These are phyloP conservation scores for Dryocosmus kuriphilus DNA, from an alignment of 2,888 invertebrate genomes.

Conservation along the genomic window DNA sequence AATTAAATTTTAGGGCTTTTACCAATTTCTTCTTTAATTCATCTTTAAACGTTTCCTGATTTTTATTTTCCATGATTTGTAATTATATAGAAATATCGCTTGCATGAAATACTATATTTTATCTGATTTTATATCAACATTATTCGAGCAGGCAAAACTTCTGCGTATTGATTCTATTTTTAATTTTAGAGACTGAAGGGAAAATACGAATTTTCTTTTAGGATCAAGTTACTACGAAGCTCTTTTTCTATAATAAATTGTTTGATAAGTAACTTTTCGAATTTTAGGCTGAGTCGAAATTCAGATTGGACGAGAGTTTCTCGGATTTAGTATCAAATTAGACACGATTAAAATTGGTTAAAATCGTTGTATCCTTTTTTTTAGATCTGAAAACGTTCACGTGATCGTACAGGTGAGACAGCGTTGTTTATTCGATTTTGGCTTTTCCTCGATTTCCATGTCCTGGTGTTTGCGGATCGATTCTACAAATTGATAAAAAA, in stretches of 20 bases:
- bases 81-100: not conserved
- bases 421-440: conserved; percentile 66
- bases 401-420: conserved; percentile 70
- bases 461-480: conserved; percentile 70
- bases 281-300: not conserved
- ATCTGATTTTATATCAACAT: not conserved
- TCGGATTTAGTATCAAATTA: not conserved
- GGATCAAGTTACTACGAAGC: not conserved
- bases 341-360: not conserved
- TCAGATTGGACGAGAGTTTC: not conserved
- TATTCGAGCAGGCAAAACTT: too few relatives aligned
- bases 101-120: not conserved
- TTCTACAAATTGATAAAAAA: conserved; percentile 60
- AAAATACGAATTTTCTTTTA: not conserved
- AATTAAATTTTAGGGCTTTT: not conserved
- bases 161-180: too few relatives aligned
- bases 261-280: not conserved
- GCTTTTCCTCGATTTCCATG: conserved; percentile 64
- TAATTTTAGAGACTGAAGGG: not conserved
- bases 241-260: not conserved
- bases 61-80: not conserved
- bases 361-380: conserved; percentile 37
- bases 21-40: not conserved
- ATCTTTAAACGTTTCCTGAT: too few relatives aligned
- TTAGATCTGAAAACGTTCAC: conserved; percentile 52